phyloP scores from a whole-genome alignment of 2,888 invertebrate species.

The Aplocera efformata region DNA sequence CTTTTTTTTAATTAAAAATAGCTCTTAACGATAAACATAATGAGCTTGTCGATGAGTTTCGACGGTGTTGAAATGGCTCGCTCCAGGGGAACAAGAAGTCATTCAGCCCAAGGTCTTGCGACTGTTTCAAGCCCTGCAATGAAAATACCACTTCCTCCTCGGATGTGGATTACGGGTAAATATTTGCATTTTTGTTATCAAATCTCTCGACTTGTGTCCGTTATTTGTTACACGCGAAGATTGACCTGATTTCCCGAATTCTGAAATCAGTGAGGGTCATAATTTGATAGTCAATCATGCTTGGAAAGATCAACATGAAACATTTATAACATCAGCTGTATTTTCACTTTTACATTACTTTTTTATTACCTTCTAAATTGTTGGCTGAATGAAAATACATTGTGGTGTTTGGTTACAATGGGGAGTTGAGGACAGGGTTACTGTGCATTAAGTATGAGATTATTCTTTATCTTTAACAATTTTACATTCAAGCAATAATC shows the following conservation, averaged over 20 bases:
- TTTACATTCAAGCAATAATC: too few relatives aligned
- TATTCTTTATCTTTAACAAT: too few relatives aligned
- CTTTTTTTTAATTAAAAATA: conserved; percentile 44
- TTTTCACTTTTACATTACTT: too few relatives aligned
- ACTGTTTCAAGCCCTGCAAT: conserved; percentile 58
- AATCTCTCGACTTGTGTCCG: conserved; percentile 4
- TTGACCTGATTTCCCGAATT: conserved; percentile 7
- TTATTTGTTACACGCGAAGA: conserved; percentile 5
- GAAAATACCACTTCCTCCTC: conserved; percentile 76
- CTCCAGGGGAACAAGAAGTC: conserved; percentile 56
- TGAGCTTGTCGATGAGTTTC: conserved; percentile 50
- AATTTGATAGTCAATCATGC: too few relatives aligned
- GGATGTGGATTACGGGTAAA: conserved; percentile 73
- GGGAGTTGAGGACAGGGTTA: too few relatives aligned
- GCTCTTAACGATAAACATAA: conserved; percentile 42
- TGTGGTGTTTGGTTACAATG: too few relatives aligned
- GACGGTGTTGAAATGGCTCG: conserved; percentile 38
- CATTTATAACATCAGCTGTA: conserved; percentile 1
- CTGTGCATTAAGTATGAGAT: too few relatives aligned
- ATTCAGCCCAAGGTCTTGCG: conserved; percentile 68
- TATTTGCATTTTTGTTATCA: conserved; percentile 16
- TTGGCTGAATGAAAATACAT: too few relatives aligned
- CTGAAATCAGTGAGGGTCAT: not conserved
- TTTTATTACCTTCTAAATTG: too few relatives aligned
- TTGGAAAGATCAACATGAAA: not conserved